phyloP scores from a whole-genome alignment of 2,888 invertebrate species.

The Brachyopa scutellaris region DNA sequence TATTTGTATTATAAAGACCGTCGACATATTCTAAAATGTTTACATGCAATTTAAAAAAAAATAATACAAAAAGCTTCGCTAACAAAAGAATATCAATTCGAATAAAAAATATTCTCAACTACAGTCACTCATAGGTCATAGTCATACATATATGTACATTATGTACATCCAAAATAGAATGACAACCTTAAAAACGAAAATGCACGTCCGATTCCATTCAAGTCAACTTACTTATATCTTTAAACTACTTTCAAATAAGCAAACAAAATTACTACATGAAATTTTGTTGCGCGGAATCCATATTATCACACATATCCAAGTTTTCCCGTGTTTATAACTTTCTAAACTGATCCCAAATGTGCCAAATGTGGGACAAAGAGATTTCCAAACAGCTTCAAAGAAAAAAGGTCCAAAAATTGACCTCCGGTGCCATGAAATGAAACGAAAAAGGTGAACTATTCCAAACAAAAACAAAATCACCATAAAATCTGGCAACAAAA shows the following conservation, averaged over 20 bases:
- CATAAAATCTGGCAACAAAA: slow-evolving; percentile 42
- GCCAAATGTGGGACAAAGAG: slow-evolving; percentile 41
- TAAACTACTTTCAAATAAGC: too few relatives aligned
- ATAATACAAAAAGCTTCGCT: background rate
- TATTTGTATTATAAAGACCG: slow-evolving; percentile 4
- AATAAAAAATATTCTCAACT: too few relatives aligned
- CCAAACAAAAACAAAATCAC: slow-evolving; percentile 11
- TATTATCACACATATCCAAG: slow-evolving; percentile 14
- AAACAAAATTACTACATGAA: too few relatives aligned
- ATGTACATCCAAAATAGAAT: too few relatives aligned
- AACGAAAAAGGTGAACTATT: slow-evolving; percentile 31
- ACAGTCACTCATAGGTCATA: too few relatives aligned
- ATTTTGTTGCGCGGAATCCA: background rate
- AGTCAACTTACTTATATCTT: too few relatives aligned
- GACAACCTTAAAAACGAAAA: too few relatives aligned
- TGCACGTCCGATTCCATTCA: too few relatives aligned
- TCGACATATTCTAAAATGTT: background rate
- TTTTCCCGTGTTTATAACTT: slow-evolving; percentile 36
- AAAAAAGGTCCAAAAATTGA: slow-evolving; percentile 2
- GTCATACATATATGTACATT: too few relatives aligned
- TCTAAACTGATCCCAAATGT: slow-evolving; percentile 47
- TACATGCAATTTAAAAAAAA: slow-evolving; percentile 7
- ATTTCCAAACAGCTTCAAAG: slow-evolving; percentile 21
- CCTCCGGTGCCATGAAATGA: slow-evolving; percentile 6
- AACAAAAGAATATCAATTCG: too few relatives aligned